Evolutionary conservation across 1,140 invertebrate genomes (phyloP), one percentile per base, ranked within the genome.

Genomic region (Atta cephalotes): DNA sequence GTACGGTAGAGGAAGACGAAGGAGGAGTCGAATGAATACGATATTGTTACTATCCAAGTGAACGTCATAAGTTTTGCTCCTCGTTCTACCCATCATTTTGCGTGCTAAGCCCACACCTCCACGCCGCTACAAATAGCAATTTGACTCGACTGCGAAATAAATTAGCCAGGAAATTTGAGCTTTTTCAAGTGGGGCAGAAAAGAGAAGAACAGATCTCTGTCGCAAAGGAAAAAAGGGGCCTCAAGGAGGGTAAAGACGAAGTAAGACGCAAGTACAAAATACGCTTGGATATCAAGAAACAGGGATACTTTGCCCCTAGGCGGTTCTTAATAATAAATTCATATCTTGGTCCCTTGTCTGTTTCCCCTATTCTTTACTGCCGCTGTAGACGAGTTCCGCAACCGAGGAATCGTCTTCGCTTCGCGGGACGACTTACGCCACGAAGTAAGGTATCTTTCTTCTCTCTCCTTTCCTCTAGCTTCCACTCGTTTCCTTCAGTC

Each of bases 321-420:
- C 92, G 91, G 79, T 93, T 90, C 93, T 94, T 94, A 94, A 95
- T 95, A 94, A 95, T 95, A 94, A 95, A 95, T 95, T 95, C 94
- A 94, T 95, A 95, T 95, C 93, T 93, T 91, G 84, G 89, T 92
- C 91, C 92, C 87, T 88, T 87, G 81, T 76, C 68, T 89, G 49
- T 62, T 86, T 60, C 82, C 77, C 70, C 70, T 74, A 84, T 71
- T 86, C 56, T 63, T 25, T 85, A 87, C 87, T 80, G 80, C 76
- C 72, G 66, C 49, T 25, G 66, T 70, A 68, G 66, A 56, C 76
- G 49, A 63, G 49, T 21, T 31, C 28, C 79, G 85, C 72, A 53
- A 88, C 62, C 76, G 58, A 70, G 66, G 65, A 88, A 60, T 88
- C 70, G 80, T 88, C 71, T 86, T 86, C 77, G 71, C 81, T 80